phyloP scores from a whole-genome alignment of 2,797 vertebrate species.

The Melanotaenia pygmaea region DNA sequence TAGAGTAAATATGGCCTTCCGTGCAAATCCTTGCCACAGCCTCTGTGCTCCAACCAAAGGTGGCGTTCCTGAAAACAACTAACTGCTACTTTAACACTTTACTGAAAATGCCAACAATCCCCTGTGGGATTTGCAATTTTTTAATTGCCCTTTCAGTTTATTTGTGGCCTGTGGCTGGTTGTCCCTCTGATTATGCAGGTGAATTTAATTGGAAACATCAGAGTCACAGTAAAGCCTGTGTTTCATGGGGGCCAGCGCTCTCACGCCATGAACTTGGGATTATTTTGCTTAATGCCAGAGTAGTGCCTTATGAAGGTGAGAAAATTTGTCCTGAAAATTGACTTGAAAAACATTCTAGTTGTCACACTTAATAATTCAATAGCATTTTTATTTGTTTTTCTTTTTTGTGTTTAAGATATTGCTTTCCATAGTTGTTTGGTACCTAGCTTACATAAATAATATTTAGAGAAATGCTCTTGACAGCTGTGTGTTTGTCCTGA shows the following conservation, averaged over 20 bases:
- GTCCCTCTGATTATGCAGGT: constrained; percentile 79
- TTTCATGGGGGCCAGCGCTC: constrained; percentile 64
- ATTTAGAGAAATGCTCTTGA: constrained; percentile 35
- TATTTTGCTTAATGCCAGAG: constrained; percentile 25
- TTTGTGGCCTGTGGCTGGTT: constrained; percentile 69
- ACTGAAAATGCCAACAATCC: constrained; percentile 72
- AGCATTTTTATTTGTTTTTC: constrained; percentile 38
- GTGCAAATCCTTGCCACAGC: constrained; percentile 67
- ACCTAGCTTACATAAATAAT: constrained; percentile 37
- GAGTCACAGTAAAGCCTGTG: constrained; percentile 45
- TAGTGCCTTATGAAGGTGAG: neutral
- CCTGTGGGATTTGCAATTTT: constrained; percentile 70
- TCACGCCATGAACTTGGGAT: constrained; percentile 72
- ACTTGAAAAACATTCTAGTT: constrained; percentile 23
- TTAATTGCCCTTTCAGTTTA: constrained; percentile 75
- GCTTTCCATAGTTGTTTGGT: constrained; percentile 37
- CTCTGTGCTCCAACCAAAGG: constrained; percentile 70
- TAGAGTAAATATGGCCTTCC: constrained; percentile 61
- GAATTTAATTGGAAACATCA: constrained; percentile 76
- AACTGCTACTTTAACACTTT: constrained; percentile 76
- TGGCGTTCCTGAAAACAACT: constrained; percentile 74
- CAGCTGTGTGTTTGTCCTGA: constrained; percentile 45
- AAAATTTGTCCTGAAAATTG: constrained; percentile 25
- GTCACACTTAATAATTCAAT: constrained; percentile 36
- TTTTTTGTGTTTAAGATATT: constrained; percentile 26